Conservation (phyloP, 2,113 vertebrate genomes). For the Megaleporinus macrocephalus region DNA sequence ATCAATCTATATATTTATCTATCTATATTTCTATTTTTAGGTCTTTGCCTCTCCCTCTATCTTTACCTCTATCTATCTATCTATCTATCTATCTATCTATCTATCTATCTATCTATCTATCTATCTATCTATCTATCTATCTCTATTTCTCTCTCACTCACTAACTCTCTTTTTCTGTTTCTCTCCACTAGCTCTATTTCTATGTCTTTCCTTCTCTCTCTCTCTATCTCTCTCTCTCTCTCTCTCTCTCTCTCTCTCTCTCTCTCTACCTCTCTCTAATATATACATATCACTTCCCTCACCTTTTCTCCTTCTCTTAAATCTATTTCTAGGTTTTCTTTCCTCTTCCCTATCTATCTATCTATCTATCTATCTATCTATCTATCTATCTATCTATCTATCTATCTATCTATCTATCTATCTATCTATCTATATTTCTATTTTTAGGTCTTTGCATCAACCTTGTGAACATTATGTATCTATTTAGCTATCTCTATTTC, state of each 20-base stretch:
- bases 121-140: too few relatives aligned
- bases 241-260: background rate
- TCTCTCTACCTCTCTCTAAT: too few relatives aligned
- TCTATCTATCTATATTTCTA: conserved; percentile 41
- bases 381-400: conserved; percentile 33
- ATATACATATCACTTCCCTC: too few relatives aligned
- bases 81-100: background rate
- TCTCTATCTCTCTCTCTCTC: background rate
- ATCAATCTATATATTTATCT: too few relatives aligned
- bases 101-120: background rate
- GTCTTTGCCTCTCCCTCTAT: background rate
- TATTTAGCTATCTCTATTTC: conserved; percentile 53
- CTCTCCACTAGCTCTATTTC: too few relatives aligned
- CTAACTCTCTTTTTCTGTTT: too few relatives aligned
- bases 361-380: conserved; percentile 26
- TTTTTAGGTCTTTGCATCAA: too few relatives aligned
- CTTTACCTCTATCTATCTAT: background rate
- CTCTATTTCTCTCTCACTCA: too few relatives aligned
- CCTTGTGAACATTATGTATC: too few relatives aligned
- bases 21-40: too few relatives aligned
- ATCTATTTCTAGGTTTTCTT: too few relatives aligned
- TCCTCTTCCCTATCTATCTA: conserved; percentile 31
- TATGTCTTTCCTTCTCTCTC: background rate
- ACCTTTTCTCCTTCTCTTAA: too few relatives aligned
- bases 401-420: conserved; percentile 8